Base-by-base conservation (phyloP, 2,888 invertebrate species). In the Eupithecia vulgata region DNA sequence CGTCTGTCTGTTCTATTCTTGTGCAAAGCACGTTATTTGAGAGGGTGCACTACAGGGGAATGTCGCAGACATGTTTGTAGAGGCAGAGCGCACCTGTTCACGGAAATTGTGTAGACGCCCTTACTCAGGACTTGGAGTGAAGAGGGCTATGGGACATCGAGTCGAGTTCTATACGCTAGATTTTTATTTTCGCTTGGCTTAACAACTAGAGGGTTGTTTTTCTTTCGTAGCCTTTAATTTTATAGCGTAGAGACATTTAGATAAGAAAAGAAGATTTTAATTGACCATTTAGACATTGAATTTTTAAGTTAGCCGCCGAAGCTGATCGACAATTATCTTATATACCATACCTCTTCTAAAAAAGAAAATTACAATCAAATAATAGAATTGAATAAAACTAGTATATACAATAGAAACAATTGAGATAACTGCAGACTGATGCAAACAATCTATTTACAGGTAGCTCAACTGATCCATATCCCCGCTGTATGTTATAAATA, bases 81-180 rank as follows among this genome's bases (percentile, higher is more conserved):
- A 73, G 78, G 76, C 59, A 64, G 40, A 73, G 78, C 69, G 75
- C 79, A 80, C 76, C 78, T 79, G 80, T 70, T 72, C 71, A 72
- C 73, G 74, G 78, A 76, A 78, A 78, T 78, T 78, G 79, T 79
- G 72, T 76, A 69, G 73, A 74, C 64, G 65, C 68, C 66, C 59
- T 21, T 77, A 79, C 78, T 62, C 76, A 17, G 30, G 67, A 15
- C 30, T 61, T 21, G 21, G 25, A n/a, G 21, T 21, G 21, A 12
- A n/a, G 21, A 66, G n/a, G 21, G 66, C 17, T 59, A 45, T 37
- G 8, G 2, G 12, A 37, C 52, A 12, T 21, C 21, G 59, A 68
- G 21, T 25, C 67, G 48, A 72, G 30, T 74, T 68, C 1, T 68
- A 45, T 78, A 61, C 1, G 6, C 17, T 7, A 61, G 21, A 48